Percentiles rank a stretch among this genome's conserved stretches.
These are phyloP conservation scores for Perithous albicinctus DNA, from an alignment of 2,888 invertebrate species.

Conservation along the genomic window DNA sequence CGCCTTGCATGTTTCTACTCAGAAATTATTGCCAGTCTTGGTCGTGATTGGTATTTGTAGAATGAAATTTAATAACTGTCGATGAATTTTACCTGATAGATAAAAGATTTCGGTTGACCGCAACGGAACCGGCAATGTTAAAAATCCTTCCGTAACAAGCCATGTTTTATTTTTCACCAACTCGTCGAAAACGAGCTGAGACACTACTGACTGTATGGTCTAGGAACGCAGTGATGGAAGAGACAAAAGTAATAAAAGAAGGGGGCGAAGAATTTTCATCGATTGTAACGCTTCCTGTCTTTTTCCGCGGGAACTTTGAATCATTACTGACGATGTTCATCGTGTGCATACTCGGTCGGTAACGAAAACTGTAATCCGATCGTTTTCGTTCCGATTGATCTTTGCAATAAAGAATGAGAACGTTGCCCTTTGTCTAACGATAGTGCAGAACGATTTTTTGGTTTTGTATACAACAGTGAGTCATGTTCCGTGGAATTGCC, in stretches of 20 bases:
- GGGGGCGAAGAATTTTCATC: not conserved
- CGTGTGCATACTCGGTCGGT: no score
- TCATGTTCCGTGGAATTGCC: no score
- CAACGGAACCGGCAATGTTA: constrained; percentile 23
- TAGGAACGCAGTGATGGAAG: not conserved
- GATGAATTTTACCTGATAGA: constrained; percentile 64
- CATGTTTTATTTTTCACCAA: constrained; percentile 66
- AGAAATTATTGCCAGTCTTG: not conserved
- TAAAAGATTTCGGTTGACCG: constrained; percentile 53
- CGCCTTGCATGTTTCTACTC: not conserved
- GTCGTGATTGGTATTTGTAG: constrained; percentile 60
- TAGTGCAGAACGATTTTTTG: no score
- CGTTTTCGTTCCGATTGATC: no score
- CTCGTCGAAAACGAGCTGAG: not conserved
- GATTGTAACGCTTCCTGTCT: no score
- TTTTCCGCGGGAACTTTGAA: no score
- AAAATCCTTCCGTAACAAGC: constrained; percentile 65
- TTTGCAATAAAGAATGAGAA: no score
- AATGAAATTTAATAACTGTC: constrained; percentile 67
- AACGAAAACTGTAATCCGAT: no score
- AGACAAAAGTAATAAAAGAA: not conserved
- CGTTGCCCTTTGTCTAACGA: no score
- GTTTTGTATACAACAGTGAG: no score
- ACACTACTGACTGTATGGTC: not conserved
- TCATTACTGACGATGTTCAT: no score